Conservation (phyloP, 2,888 invertebrate species). For the Lomographa bimaculata region DNA sequence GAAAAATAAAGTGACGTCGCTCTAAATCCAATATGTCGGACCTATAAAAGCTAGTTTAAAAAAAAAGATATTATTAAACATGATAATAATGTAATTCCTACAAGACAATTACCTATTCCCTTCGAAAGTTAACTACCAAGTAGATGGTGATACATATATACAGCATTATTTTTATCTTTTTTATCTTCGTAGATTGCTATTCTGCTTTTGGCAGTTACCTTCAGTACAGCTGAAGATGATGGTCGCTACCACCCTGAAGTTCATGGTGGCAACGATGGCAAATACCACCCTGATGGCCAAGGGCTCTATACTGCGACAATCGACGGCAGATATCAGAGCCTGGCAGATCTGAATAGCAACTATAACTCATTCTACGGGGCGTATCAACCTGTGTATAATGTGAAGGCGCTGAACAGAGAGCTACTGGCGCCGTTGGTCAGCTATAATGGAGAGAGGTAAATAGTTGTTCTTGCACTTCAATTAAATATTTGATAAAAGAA, state of each 20-base stretch:
- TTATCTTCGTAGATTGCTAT: constrained; percentile 43
- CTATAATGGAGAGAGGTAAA: constrained; percentile 50
- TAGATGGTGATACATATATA: too few relatives aligned
- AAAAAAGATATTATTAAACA: too few relatives aligned
- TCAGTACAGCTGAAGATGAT: constrained; percentile 58
- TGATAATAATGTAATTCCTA: too few relatives aligned
- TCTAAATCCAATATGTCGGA: too few relatives aligned
- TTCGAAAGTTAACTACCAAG: too few relatives aligned
- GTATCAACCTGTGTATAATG: constrained; percentile 52
- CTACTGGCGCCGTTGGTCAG: constrained; percentile 54
- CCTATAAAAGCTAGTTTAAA: too few relatives aligned
- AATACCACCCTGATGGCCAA: constrained; percentile 46
- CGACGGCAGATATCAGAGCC: constrained; percentile 38
- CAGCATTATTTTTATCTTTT: too few relatives aligned
- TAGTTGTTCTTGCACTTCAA: too few relatives aligned
- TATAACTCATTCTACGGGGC: constrained; percentile 51
- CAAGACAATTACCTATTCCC: too few relatives aligned
- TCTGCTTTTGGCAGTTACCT: constrained; percentile 45
- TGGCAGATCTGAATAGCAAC: constrained; percentile 49
- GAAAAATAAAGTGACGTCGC: too few relatives aligned
- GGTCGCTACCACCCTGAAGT: constrained; percentile 73
- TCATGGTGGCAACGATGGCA: constrained; percentile 57
- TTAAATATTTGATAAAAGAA: too few relatives aligned
- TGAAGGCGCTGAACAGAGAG: constrained; percentile 51
- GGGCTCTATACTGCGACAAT: constrained; percentile 38